These are phyloP conservation scores for Drosophila ananassae DNA, from an alignment of 1,140 invertebrate genomes.

Conservation along the genomic window DNA sequence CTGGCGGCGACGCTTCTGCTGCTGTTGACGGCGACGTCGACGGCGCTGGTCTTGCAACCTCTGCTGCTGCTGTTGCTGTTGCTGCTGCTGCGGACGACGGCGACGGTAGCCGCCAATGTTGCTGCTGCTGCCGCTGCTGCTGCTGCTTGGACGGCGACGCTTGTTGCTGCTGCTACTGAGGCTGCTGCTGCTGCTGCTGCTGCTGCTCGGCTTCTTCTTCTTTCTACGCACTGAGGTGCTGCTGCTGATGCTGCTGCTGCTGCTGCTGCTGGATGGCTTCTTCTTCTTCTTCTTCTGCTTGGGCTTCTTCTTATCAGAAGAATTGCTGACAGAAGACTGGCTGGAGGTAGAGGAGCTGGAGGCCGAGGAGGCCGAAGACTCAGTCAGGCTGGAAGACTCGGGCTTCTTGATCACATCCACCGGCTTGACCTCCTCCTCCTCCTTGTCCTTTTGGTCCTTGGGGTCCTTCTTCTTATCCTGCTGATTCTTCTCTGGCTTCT, in stretches of 20 bases:
- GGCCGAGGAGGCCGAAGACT: neutral
- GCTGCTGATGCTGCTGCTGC: slow-evolving; percentile 12
- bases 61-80: slow-evolving; percentile 35
- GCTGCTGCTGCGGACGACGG: slow-evolving; percentile 54
- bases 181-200: slow-evolving; percentile 16
- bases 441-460: slow-evolving; percentile 17
- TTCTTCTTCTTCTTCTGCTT: slow-evolving; percentile 51
- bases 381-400: neutral
- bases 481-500: slow-evolving; percentile 8
- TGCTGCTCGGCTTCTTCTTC: slow-evolving; percentile 34
- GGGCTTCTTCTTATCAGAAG: slow-evolving; percentile 30
- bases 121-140: slow-evolving; percentile 16
- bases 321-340: slow-evolving; percentile 6
- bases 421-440: slow-evolving; percentile 13
- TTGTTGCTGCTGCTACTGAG: slow-evolving; percentile 31
- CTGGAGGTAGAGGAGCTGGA: neutral
- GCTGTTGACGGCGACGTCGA: slow-evolving; percentile 37
- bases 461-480: slow-evolving; percentile 5
- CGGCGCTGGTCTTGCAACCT: slow-evolving; percentile 14
- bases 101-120: slow-evolving; percentile 62
- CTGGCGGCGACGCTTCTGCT: slow-evolving; percentile 39
- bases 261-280: slow-evolving; percentile 29
- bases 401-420: slow-evolving; percentile 26
- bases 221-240: slow-evolving; percentile 21
- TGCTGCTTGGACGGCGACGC: slow-evolving; percentile 54